A percentile compares a stretch with the other conserved stretches of the same genome.
These are phyloP conservation scores for Cromileptes altivelis DNA, from an alignment of 2,113 vertebrate genomes.

Conservation along the genomic window DNA sequence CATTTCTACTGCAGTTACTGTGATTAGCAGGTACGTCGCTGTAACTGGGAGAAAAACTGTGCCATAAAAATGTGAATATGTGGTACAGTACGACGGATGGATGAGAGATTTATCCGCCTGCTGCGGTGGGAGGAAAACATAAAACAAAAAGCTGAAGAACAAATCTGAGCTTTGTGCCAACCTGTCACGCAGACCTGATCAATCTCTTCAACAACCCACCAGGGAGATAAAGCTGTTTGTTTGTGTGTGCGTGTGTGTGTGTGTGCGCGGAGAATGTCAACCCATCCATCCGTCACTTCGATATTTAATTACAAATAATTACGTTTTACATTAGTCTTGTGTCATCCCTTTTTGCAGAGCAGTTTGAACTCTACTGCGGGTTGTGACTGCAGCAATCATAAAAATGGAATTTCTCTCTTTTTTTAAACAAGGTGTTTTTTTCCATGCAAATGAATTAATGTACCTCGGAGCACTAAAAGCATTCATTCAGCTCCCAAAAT, in stretches of 20 bases:
- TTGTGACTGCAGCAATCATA: conserved; percentile 34
- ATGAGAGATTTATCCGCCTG: conserved; percentile 13
- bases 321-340: conserved; percentile 38
- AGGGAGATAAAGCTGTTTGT: conserved; percentile 26
- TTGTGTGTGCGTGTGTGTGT: not conserved
- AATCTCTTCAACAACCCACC: conserved; percentile 26
- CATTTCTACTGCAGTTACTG: not conserved
- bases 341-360: not conserved
- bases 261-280: not conserved
- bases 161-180: conserved; percentile 37
- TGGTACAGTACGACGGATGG: not conserved
- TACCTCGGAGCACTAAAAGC: conserved; percentile 70
- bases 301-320: conserved; percentile 58
- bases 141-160: conserved; percentile 22
- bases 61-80: not conserved
- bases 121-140: conserved; percentile 31
- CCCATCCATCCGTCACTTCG: conserved; percentile 27
- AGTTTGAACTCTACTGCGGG: conserved; percentile 18
- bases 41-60: not conserved
- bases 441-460: conserved; percentile 59
- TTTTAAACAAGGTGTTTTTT: conserved; percentile 9
- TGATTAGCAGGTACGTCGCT: conserved; percentile 10
- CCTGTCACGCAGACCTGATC: conserved; percentile 40
- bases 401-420: not conserved
- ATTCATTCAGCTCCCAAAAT: conserved; percentile 51